Evolutionary conservation across 2,888 invertebrate species (phyloP), one percentile per base, ranked within the genome.

Genomic region (Athalia circularis): DNA sequence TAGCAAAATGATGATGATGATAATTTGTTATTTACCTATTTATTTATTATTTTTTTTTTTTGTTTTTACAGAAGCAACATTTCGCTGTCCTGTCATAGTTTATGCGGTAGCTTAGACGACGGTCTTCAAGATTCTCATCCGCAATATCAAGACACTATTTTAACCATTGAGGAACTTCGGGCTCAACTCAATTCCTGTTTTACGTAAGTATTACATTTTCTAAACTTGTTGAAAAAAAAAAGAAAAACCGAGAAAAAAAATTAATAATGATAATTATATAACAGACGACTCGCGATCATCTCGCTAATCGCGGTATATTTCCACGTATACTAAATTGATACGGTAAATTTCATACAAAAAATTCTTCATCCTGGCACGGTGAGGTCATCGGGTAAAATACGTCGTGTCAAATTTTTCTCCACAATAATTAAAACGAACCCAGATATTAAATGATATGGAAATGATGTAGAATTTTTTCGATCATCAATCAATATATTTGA

Each of bases 141-240:
- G 65, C 89, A 90, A 78, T 90, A 89, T 70, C 89, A 90, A 81
- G 92, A 92, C 79, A 93, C 93, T 84, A 92, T 93, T 78, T 89
- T 94, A 81, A 94, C 94, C 80, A 94, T 95, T 84, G 95, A 95
- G 88, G 94, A 94, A 86, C 90, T 95, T 81, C 93, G 94, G 74
- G 92, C 93, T 79, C 94, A 95, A 86, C 92, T 95, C 88, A 94
- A 94, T 88, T 94, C 94, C 82, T 95, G 95, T 88, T 95, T 95
- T 88, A 94, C 94, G 89, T 92, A 86, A 91, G 92, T 91, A 61
- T 79, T 61, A 29, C 2, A 11, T 61, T 59, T 57, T 65, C 9
- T 65, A 47, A 3, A 47, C 4, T 57, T 57, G n/a, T 76, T 57
- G 0, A 64, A 13, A 65, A 15, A 50, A 29, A 11, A 8, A 8